Base-by-base conservation (phyloP, 2,113 vertebrate genomes). In the Cromileptes altivelis region DNA sequence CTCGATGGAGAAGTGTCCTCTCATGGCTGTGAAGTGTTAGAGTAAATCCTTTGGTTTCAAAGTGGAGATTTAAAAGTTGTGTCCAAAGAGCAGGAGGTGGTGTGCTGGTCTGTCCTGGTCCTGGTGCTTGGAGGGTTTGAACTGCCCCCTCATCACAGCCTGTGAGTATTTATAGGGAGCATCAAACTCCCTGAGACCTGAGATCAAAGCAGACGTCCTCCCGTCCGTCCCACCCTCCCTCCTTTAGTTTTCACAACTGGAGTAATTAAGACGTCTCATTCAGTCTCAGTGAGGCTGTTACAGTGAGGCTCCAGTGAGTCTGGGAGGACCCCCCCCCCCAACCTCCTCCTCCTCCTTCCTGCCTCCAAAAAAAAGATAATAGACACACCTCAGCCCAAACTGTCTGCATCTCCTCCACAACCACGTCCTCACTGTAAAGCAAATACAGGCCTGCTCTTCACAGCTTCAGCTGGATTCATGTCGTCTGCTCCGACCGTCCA, bases 181-280 rank as follows among this genome's bases (percentile, higher is more conserved):
- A 23, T 77, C 88, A 80, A 84, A 90, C 89, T 89, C 78, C 80
- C 82, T 91, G 81, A 79, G 71, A 37, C 85, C 33, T 3, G 47
- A 89, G 94, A 96, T 96, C 95, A 96, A 96, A 96, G 95, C 88
- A 65, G 63, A 80, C 82, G 47, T 64, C 90, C 90, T 83, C 84
- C 82, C 88, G 37, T 70, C 56, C 76, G 85, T 76, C 76, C 88
- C 75, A 18, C 82, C 89, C 90, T 73, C 65, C 91, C 90, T 87
- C 85, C 90, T 91, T 89, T 62, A 93, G 91, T 95, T 95, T 95
- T 96, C 94, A 95, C 95, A 95, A 96, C 94, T 94, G 89, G 92
- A 93, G 95, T 95, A 94, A 96, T 96, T 94, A 96, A 94, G 94
- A 92, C 61, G 87, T 94, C 94, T 94, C 93, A 94, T 94, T 95